phyloP scores from a whole-genome alignment of 53 echinoderm and acorn worm genomes.

The Hippasteria phrygiana region DNA sequence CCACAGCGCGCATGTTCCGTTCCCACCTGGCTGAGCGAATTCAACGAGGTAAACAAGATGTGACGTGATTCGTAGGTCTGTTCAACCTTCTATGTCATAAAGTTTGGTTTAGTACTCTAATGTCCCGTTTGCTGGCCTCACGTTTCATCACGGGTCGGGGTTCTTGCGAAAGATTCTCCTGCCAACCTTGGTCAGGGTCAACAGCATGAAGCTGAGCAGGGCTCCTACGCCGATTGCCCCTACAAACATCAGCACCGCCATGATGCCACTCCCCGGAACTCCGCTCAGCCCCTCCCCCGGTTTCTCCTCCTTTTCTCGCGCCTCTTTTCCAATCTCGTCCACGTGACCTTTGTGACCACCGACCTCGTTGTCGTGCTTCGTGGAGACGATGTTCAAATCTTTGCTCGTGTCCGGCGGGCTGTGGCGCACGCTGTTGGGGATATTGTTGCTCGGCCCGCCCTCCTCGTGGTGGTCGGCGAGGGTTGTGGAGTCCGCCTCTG shows the following conservation, averaged over 20 bases:
- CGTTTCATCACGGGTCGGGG: neutral
- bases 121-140: neutral
- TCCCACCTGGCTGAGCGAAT: too few relatives aligned
- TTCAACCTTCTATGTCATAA: too few relatives aligned
- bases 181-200: slow-evolving; percentile 17
- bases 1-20: too few relatives aligned
- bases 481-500: slow-evolving; percentile 1
- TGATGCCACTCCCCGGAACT: slow-evolving; percentile 13
- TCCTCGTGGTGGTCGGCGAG: neutral
- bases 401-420: neutral
- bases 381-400: neutral
- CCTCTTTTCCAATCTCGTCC: neutral
- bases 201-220: slow-evolving; percentile 26
- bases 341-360: slow-evolving; percentile 3
- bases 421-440: slow-evolving; percentile 34
- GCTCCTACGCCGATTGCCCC: slow-evolving; percentile 20
- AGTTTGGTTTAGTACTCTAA: slow-evolving; percentile 2
- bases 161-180: slow-evolving; percentile 21
- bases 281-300: neutral
- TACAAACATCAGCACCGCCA: slow-evolving; percentile 41
- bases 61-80: too few relatives aligned
- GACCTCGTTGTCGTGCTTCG: slow-evolving; percentile 28
- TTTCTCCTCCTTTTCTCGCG: neutral
- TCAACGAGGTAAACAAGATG: too few relatives aligned
- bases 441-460: slow-evolving; percentile 8